Base-by-base conservation (phyloP, 2,797 vertebrate species). In the Xenops minutus region DNA sequence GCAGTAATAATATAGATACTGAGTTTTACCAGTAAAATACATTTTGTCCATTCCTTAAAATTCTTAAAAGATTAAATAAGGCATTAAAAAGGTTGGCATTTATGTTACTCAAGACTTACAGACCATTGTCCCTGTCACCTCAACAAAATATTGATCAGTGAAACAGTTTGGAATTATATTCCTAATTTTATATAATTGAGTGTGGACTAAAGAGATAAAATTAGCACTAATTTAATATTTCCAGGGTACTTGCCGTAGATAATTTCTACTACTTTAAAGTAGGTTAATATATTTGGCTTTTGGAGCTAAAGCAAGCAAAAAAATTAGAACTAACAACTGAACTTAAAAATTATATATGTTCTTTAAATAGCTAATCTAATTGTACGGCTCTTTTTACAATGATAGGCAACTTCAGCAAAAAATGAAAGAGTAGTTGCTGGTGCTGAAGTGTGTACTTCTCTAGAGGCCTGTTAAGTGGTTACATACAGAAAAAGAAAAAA, bases 391-490 rank as follows among this genome's bases (percentile, higher is more conserved):
- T 91, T 95, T 72, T 86, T 52, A 51, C 43, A 87, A 17, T 63
- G n/a, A 76, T 7, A 63, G 36, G 36, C 7, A 92, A 17, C 37
- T 95, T 77, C 41, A 88, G 20, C 9, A 22, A 22, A 36, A 85
- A 69, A 54, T 5, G n/a, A 27, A 36, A 77, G 7, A 39, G 19
- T 61, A 73, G 29, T 36, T 87, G 79, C 14, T 24, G 26, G 41
- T 74, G 55, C 4, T 71, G 56, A 88, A 32, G 69, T 41, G 41
- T 88, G 4, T 73, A 6, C 15, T 95, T 80, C 30, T 95, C 46
- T 56, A 90, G 91, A 85, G 63, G 43, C 15, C 89, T 92, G 17
- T 87, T 97, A 94, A 94, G 34, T 90, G 62, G 20, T 20, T 55
- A 26, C 6, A 59, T 9, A 56, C 0, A 77, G 17, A 69, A 77